phyloP scores from a whole-genome alignment of 2,797 vertebrate species.

The Monodelphis domestica region DNA sequence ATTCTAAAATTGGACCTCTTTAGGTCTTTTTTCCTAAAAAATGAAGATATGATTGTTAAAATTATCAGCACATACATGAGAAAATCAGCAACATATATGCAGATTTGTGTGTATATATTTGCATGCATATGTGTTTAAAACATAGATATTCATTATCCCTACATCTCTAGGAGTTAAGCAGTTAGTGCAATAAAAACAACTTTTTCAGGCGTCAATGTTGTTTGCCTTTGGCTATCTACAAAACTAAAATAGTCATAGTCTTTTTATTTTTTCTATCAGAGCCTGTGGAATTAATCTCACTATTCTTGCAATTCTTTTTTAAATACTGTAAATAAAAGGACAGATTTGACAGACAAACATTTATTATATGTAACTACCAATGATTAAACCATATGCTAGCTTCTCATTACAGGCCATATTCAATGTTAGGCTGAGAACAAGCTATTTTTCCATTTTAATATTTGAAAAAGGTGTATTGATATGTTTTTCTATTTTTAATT shows the following conservation, averaged over 20 bases:
- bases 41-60: neutral
- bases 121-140: neutral
- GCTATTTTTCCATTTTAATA: conserved; percentile 8
- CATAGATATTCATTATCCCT: neutral
- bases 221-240: neutral
- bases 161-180: neutral
- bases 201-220: neutral
- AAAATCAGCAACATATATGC: neutral
- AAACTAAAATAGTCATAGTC: neutral
- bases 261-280: neutral
- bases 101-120: neutral
- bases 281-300: neutral
- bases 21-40: no score
- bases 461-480: conserved; percentile 15
- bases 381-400: neutral
- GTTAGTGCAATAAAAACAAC: neutral
- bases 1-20: neutral
- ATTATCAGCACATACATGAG: neutral
- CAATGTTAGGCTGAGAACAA: neutral
- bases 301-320: neutral
- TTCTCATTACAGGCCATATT: neutral
- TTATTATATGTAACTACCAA: neutral
- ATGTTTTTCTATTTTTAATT: conserved; percentile 33
- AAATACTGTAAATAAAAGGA: conserved; percentile 11
- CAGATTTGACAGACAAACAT: neutral